These are phyloP conservation scores for Schmidtea mediterranea DNA, from an alignment of 1,140 invertebrate species.

Conservation along the genomic window DNA sequence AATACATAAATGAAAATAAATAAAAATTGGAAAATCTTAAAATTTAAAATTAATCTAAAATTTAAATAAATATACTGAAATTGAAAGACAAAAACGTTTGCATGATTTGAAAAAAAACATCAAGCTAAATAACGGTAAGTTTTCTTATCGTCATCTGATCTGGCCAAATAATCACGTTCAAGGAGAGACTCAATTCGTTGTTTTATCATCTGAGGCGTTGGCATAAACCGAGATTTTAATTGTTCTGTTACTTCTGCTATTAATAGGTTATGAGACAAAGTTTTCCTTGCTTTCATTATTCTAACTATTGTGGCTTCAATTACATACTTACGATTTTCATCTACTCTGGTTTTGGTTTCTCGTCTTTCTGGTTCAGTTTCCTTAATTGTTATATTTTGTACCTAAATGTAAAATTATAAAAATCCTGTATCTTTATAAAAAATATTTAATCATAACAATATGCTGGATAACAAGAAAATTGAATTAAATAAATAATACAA, in stretches of 20 bases:
- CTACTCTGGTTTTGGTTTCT: slow-evolving; percentile 86
- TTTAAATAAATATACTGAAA: no score
- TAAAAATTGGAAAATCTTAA: no score
- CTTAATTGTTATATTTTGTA: slow-evolving; percentile 69
- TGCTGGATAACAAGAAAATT: no score
- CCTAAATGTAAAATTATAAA: background rate
- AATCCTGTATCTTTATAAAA: no score
- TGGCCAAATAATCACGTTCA: slow-evolving; percentile 84
- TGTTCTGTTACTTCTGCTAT: slow-evolving; percentile 89
- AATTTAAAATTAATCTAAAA: no score
- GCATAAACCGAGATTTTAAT: slow-evolving; percentile 73
- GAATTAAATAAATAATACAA: no score
- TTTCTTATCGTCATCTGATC: slow-evolving; percentile 65
- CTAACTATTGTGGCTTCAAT: slow-evolving; percentile 97
- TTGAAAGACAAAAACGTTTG: no score
- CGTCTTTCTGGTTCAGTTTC: slow-evolving; percentile 90
- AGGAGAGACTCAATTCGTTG: slow-evolving; percentile 95
- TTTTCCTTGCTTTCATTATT: slow-evolving; percentile 94
- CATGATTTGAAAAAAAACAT: no score
- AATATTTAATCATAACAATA: no score
- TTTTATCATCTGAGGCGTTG: slow-evolving; percentile 86
- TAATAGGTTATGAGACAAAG: slow-evolving; percentile 54
- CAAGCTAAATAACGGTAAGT: slow-evolving; percentile 14
- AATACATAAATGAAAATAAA: no score
- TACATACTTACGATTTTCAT: slow-evolving; percentile 95